A percentile compares a stretch with the other conserved stretches of the same genome.
phyloP scores from a whole-genome alignment of 92 coral and sea anemone genomes.

The Pocillopora meandrina region DNA sequence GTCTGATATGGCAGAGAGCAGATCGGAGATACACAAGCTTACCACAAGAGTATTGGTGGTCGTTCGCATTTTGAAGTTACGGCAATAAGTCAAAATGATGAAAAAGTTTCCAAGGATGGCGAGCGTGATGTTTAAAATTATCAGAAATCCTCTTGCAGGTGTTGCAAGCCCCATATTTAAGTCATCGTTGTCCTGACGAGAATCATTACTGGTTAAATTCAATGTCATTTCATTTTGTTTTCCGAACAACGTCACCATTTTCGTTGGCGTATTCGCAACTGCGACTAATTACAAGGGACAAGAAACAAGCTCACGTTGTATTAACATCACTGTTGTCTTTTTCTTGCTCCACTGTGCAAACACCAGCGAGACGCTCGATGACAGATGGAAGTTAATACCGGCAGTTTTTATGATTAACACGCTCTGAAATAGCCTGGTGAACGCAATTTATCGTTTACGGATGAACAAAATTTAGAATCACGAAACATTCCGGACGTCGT shows the following conservation, averaged over 20 bases:
- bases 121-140: slow-evolving; percentile 57
- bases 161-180: slow-evolving; percentile 5
- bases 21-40: slow-evolving; percentile 73
- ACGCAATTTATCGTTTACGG: not conserved
- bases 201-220: not conserved
- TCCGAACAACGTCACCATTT: not conserved
- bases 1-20: slow-evolving; percentile 77
- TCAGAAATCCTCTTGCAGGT: slow-evolving; percentile 42
- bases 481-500: not conserved
- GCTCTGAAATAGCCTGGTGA: not conserved
- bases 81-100: slow-evolving; percentile 70
- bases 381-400: not conserved
- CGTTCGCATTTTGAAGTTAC: slow-evolving; percentile 83
- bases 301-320: not conserved
- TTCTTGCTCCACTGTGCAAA: not conserved
- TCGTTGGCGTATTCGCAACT: not conserved
- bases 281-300: not conserved
- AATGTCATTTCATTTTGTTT: not conserved
- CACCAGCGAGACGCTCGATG: slow-evolving; percentile 1
- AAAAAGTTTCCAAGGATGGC: slow-evolving; percentile 82
- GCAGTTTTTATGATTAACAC: not conserved
- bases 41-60: slow-evolving; percentile 79
- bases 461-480: not conserved
- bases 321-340: not conserved
- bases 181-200: not conserved